phyloP scores from a whole-genome alignment of 2,113 vertebrate species.

The Hiodon alosoides region DNA sequence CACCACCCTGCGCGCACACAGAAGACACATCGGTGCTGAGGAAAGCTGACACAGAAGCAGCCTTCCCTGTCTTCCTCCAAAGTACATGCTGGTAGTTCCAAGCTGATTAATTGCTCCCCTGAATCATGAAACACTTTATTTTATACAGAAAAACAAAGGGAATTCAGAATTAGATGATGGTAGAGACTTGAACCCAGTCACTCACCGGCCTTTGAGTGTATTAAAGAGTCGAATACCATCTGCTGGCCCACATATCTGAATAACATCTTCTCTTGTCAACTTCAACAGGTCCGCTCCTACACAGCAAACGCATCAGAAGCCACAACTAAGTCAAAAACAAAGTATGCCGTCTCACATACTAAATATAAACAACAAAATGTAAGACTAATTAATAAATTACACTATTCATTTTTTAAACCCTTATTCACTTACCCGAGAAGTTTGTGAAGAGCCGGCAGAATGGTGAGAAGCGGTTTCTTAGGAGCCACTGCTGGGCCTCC shows the following conservation, averaged over 20 bases:
- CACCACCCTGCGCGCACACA: constrained; percentile 67
- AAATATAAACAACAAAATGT: neutral
- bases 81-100: neutral
- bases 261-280: constrained; percentile 90
- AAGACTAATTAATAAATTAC: neutral
- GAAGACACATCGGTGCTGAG: constrained; percentile 4
- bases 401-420: too few relatives aligned
- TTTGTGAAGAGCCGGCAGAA: constrained; percentile 92
- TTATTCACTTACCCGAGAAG: constrained; percentile 78
- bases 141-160: too few relatives aligned
- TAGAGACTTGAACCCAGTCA: neutral
- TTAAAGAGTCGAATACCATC: constrained; percentile 96
- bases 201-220: constrained; percentile 85
- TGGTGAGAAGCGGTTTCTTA: constrained; percentile 87
- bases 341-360: neutral
- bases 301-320: neutral
- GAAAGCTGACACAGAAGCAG: neutral
- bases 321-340: neutral
- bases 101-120: neutral
- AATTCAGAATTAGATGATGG: too few relatives aligned
- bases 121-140: too few relatives aligned
- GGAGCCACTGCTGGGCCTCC: constrained; percentile 95
- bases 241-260: constrained; percentile 97
- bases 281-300: constrained; percentile 88
- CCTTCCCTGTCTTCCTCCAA: too few relatives aligned